These are phyloP conservation scores for Megaptera novaeangliae DNA, from an alignment of 2,113 vertebrate species.

Conservation along the genomic window DNA sequence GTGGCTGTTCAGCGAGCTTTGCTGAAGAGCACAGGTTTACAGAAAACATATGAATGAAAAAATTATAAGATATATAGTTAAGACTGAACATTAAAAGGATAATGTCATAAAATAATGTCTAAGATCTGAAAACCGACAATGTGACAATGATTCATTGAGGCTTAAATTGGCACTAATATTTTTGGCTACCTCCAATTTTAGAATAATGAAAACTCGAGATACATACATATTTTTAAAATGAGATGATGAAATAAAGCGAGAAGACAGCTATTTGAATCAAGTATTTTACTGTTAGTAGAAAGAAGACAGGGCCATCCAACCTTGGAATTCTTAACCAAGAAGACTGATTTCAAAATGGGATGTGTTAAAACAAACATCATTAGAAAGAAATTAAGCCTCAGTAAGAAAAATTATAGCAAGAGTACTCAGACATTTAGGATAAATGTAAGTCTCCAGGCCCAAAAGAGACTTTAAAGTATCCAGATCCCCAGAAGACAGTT, in stretches of 20 bases:
- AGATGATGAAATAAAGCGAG: not conserved
- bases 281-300: not conserved
- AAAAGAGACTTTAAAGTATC: not conserved
- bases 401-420: slow-evolving; percentile 21
- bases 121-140: not conserved
- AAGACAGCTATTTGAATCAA: not conserved
- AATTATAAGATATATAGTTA: not conserved
- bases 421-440: slow-evolving; percentile 7
- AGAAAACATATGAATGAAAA: not conserved
- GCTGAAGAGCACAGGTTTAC: not conserved
- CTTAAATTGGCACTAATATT: not conserved
- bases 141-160: not conserved
- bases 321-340: not conserved
- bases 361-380: slow-evolving; percentile 34
- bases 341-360: not conserved
- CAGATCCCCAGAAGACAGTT: too few relatives aligned
- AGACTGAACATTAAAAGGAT: not conserved
- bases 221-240: not conserved
- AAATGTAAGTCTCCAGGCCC: not conserved
- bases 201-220: not conserved
- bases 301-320: not conserved
- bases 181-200: not conserved
- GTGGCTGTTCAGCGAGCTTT: not conserved
- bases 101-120: not conserved
- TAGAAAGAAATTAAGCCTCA: slow-evolving; percentile 36